Percentiles rank a stretch among this genome's conserved stretches.
Conservation (phyloP, 2,113 vertebrate species). For the Acrocephalus kingi region DNA sequence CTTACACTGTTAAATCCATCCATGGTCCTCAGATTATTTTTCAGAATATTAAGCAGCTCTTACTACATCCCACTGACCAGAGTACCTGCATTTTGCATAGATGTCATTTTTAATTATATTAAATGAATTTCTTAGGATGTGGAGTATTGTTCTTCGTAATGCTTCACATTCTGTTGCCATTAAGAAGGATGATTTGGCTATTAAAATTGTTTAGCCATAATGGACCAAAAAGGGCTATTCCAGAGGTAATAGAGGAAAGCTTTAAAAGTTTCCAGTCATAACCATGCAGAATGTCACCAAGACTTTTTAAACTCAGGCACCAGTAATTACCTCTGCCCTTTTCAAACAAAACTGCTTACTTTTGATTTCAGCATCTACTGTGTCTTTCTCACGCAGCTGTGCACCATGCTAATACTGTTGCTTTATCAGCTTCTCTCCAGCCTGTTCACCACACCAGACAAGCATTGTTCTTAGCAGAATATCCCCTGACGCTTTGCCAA, state of each 20-base stretch:
- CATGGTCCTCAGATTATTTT: not conserved
- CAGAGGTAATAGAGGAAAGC: not conserved
- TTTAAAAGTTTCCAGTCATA: not conserved
- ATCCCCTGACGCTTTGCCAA: slow-evolving; percentile 15
- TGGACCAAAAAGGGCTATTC: not conserved
- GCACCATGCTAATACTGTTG: not conserved
- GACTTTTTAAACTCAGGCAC: not conserved
- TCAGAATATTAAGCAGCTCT: not conserved
- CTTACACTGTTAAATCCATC: not conserved
- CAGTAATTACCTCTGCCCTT: slow-evolving; percentile 11
- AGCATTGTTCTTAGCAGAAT: slow-evolving; percentile 38
- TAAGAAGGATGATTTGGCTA: not conserved
- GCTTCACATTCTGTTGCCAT: not conserved
- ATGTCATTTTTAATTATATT: not conserved
- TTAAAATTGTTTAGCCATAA: not conserved
- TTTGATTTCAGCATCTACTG: not conserved
- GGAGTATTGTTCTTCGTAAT: not conserved
- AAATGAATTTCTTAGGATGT: not conserved
- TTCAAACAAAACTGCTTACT: not conserved
- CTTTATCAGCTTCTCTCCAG: slow-evolving; percentile 58
- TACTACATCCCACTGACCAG: not conserved
- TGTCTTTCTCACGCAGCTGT: not conserved
- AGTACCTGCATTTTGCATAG: not conserved
- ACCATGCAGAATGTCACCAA: not conserved
- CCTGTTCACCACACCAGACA: slow-evolving; percentile 34